phyloP scores from a whole-genome alignment of 2,888 invertebrate species.

The Cerastoderma edule region DNA sequence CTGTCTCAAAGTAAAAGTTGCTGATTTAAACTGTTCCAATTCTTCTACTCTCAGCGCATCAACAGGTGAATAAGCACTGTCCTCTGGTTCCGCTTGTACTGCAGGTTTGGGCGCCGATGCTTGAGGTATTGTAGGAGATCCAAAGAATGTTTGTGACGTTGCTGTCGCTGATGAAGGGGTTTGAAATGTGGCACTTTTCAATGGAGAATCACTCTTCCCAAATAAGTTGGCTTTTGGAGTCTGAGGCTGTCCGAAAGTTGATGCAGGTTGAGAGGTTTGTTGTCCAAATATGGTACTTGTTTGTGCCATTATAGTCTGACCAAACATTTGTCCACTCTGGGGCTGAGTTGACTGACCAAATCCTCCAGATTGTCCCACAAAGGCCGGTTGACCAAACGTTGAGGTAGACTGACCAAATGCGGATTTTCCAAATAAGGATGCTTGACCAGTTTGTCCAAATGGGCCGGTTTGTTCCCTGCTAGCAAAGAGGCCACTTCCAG shows the following conservation, averaged over 20 bases:
- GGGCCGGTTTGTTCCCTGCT: not conserved
- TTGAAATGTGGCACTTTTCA: slow-evolving; percentile 24
- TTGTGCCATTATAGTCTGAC: slow-evolving; percentile 3
- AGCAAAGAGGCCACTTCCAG: slow-evolving; percentile 9
- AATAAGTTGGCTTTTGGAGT: slow-evolving; percentile 21
- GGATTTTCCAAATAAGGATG: slow-evolving; percentile 39
- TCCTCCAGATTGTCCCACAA: slow-evolving; percentile 22
- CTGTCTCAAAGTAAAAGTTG: slow-evolving; percentile 87
- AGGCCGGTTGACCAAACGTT: not conserved
- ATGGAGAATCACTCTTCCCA: slow-evolving; percentile 20
- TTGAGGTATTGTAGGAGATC: not conserved
- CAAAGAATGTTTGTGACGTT: not conserved
- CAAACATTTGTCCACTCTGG: slow-evolving; percentile 11
- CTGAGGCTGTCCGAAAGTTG: slow-evolving; percentile 11
- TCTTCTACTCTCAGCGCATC: slow-evolving; percentile 87
- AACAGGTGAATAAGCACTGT: slow-evolving; percentile 69
- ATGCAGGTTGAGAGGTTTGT: not conserved
- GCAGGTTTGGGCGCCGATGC: not conserved
- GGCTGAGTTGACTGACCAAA: slow-evolving; percentile 16
- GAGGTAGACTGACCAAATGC: slow-evolving; percentile 8
- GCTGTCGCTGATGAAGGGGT: not conserved
- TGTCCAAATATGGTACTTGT: slow-evolving; percentile 26
- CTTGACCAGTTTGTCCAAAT: slow-evolving; percentile 48
- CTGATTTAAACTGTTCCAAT: slow-evolving; percentile 87
- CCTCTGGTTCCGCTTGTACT: slow-evolving; percentile 8